These are phyloP conservation scores for Prorops nasuta DNA, from an alignment of 1,140 invertebrate genomes.

Conservation along the genomic window DNA sequence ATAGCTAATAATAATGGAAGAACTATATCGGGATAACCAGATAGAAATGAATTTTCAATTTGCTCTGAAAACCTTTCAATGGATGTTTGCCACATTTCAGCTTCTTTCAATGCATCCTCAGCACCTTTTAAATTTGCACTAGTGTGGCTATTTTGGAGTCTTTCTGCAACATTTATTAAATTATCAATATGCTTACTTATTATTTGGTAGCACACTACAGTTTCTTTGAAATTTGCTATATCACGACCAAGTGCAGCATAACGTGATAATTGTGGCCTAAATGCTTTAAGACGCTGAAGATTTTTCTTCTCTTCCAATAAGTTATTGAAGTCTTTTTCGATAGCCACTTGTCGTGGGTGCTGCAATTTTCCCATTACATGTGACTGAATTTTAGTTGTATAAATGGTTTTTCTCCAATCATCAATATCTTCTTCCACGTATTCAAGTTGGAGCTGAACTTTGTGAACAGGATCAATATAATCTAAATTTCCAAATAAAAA, in stretches of 20 bases:
- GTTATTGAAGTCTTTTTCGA: slow-evolving; percentile 24
- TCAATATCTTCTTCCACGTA: slow-evolving; percentile 67
- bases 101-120: slow-evolving; percentile 49
- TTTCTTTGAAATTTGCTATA: slow-evolving; percentile 28
- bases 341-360: slow-evolving; percentile 26
- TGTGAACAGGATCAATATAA: slow-evolving; percentile 72
- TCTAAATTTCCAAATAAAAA: slow-evolving; percentile 51
- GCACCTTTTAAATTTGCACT: slow-evolving; percentile 21
- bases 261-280: slow-evolving; percentile 58
- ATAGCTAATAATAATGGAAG: slow-evolving; percentile 62
- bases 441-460: slow-evolving; percentile 66
- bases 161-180: slow-evolving; percentile 6
- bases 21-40: slow-evolving; percentile 68
- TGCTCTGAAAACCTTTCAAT: slow-evolving; percentile 59
- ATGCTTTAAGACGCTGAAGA: slow-evolving; percentile 49
- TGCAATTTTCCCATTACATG: slow-evolving; percentile 24
- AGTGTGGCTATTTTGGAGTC: background rate
- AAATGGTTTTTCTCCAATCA: slow-evolving; percentile 34
- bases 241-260: slow-evolving; percentile 56
- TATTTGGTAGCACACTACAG: slow-evolving; percentile 27
- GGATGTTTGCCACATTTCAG: slow-evolving; percentile 60
- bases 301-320: slow-evolving; percentile 21
- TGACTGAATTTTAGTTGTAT: slow-evolving; percentile 31
- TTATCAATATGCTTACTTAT: slow-evolving; percentile 24
- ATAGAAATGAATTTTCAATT: slow-evolving; percentile 57